Percentiles rank a stretch among this genome's conserved stretches.
phyloP scores from a whole-genome alignment of 2,113 vertebrate species.

The Eretmochelys imbricata region DNA sequence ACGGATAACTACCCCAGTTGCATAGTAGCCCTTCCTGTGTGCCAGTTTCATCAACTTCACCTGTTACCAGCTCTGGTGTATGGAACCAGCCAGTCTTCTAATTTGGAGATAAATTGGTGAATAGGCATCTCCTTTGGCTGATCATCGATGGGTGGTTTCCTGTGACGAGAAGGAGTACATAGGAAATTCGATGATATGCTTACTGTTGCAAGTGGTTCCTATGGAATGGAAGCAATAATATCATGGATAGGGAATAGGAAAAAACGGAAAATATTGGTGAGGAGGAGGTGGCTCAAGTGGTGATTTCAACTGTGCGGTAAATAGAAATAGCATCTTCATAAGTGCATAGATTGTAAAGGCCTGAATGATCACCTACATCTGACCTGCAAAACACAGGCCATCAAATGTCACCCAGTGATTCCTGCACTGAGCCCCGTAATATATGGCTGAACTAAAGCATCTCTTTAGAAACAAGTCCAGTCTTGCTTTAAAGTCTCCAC shows the following conservation, averaged over 20 bases:
- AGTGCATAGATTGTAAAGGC: not conserved
- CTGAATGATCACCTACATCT: not conserved
- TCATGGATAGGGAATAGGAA: rapidly evolving
- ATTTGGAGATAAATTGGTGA: rapidly evolving
- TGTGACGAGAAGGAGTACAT: conserved; percentile 2
- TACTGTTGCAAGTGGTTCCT: not conserved
- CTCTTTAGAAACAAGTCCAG: conserved; percentile 21
- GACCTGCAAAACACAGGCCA: conserved; percentile 34
- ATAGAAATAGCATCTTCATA: not conserved
- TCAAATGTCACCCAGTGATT: not conserved
- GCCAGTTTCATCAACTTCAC: not conserved
- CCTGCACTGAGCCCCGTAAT: conserved; percentile 37
- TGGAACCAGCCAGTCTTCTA: not conserved
- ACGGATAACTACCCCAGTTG: not conserved
- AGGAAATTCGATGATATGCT: not conserved
- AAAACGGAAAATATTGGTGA: not conserved
- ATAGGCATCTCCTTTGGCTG: not conserved
- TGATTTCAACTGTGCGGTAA: not conserved
- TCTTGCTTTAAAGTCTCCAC: not conserved
- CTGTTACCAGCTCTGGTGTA: not conserved
- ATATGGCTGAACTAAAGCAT: conserved; percentile 36
- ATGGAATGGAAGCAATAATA: not conserved
- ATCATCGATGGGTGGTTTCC: not conserved
- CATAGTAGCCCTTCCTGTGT: not conserved
- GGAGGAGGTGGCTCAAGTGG: not conserved